Evolutionary conservation across 2,113 vertebrate genomes (phyloP), one percentile per base, ranked within the genome.

Genomic region (Sceloporus tristichus): DNA sequence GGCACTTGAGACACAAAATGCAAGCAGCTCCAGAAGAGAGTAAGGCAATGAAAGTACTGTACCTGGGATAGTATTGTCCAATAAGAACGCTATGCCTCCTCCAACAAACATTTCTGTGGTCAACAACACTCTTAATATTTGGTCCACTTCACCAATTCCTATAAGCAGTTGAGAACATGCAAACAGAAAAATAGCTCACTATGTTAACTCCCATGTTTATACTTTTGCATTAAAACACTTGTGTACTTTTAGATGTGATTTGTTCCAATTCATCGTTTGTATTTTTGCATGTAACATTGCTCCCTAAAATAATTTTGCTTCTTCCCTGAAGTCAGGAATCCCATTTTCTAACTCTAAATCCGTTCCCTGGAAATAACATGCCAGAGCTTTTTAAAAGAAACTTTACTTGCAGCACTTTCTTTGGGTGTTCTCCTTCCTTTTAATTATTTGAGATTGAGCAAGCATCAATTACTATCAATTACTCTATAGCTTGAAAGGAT

Each of bases 61-160:
- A 99, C 99, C 99, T 81, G 99, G 98, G 85, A 99, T 97, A 4
- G 99, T 99, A 96, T 99, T 99, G 96, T 99, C 99, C 54, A 99
- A 94, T 80, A 98, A 73, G 90, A 99, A 99, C 65, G 98, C 99
- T 0, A 99, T 92, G 93, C 97, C 98, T 0, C 99, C 98, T 29
- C 99, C 98, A 0, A 99, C 98, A 79, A 99, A 99, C 99, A 99
- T 99, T 94, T 99, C 98, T 0, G 98, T 99, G 18, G 98, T 99
- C 74, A 99, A 95, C 89, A 99, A 97, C 92, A 99, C 98, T 0
- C 98, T 99, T 87, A 99, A 94, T 88, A 99, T 98, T 94, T 99
- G 98, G 96, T 99, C 98, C 87, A 99, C 91, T 93, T 99, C 98
- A 7, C 95, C 83, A 79, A 98, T 81, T 73, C 99, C 98, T 99